phyloP scores from a whole-genome alignment of 2,797 vertebrate genomes.

The Lutjanus campechanus region DNA sequence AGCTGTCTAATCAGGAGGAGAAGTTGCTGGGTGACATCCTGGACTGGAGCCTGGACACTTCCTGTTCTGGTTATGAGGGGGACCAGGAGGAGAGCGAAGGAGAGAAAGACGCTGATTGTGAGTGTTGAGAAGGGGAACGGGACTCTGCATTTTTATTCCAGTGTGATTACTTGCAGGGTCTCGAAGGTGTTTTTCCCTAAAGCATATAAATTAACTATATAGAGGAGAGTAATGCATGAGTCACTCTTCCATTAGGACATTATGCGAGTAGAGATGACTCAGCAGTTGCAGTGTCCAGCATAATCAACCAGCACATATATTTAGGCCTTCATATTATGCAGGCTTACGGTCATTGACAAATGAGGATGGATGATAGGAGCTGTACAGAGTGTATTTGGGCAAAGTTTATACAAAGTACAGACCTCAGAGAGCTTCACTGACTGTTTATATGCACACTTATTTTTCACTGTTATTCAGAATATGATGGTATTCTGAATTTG shows the following conservation, averaged over 20 bases:
- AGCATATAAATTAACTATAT: conserved; percentile 27
- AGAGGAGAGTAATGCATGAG: conserved; percentile 45
- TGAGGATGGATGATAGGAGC: conserved; percentile 13
- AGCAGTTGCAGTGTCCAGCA: conserved; percentile 12
- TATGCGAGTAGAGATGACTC: conserved; percentile 42
- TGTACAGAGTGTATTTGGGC: not conserved
- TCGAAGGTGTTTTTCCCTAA: conserved; percentile 5
- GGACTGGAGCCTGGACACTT: conserved; percentile 95
- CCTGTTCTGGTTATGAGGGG: conserved; percentile 95
- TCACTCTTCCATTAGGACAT: conserved; percentile 32
- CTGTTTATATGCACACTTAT: too few relatives aligned
- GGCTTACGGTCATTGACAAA: conserved; percentile 11
- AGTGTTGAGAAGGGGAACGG: conserved; percentile 61
- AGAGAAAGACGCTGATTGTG: conserved; percentile 91
- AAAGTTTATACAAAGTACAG: too few relatives aligned
- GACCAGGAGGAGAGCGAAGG: conserved; percentile 93
- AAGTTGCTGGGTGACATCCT: conserved; percentile 93
- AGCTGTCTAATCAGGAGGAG: conserved; percentile 96
- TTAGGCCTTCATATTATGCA: conserved; percentile 2
- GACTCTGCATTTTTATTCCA: conserved; percentile 2
- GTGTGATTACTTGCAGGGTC: not conserved
- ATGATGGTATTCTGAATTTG: too few relatives aligned
- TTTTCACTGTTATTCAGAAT: too few relatives aligned
- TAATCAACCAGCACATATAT: conserved; percentile 26
- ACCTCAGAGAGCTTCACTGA: too few relatives aligned